Percentiles rank a stretch among this genome's conserved stretches.
Evolutionary conservation across 2,113 vertebrate genomes (phyloP).

Genomic region (Lichenostomus cassidix): DNA sequence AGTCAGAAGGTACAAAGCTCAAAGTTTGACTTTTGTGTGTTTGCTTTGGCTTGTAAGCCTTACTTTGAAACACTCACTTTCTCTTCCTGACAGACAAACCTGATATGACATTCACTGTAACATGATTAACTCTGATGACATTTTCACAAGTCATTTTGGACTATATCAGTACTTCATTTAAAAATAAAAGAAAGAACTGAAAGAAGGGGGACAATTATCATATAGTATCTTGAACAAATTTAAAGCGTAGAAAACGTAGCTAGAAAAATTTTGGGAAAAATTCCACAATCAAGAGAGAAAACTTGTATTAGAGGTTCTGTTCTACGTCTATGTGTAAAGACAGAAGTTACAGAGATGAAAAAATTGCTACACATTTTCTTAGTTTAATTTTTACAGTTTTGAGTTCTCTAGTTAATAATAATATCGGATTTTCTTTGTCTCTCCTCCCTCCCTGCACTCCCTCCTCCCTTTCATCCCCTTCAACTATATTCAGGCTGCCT

Average conservation of each 20-base stretch:
- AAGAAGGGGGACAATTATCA: background rate
- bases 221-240: background rate
- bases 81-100: background rate
- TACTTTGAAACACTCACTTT: background rate
- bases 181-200: background rate
- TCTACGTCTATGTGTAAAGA: background rate
- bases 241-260: background rate
- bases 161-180: background rate
- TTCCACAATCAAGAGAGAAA: background rate
- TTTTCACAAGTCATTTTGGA: background rate
- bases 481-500: conserved; percentile 55
- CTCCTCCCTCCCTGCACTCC: background rate
- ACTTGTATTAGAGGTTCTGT: background rate
- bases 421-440: conserved; percentile 14
- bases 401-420: conserved; percentile 38
- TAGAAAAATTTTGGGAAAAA: background rate
- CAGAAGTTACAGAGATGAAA: background rate
- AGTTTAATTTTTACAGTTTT: conserved; percentile 14
- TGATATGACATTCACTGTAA: background rate
- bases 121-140: background rate
- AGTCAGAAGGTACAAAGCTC: background rate
- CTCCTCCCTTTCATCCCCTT: conserved; percentile 57
- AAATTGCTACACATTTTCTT: background rate
- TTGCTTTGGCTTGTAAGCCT: background rate
- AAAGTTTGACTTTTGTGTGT: background rate